Percentiles rank a stretch among this genome's conserved stretches.
Evolutionary conservation across 2,113 vertebrate genomes (phyloP).

Genomic region (Fregata magnificens): DNA sequence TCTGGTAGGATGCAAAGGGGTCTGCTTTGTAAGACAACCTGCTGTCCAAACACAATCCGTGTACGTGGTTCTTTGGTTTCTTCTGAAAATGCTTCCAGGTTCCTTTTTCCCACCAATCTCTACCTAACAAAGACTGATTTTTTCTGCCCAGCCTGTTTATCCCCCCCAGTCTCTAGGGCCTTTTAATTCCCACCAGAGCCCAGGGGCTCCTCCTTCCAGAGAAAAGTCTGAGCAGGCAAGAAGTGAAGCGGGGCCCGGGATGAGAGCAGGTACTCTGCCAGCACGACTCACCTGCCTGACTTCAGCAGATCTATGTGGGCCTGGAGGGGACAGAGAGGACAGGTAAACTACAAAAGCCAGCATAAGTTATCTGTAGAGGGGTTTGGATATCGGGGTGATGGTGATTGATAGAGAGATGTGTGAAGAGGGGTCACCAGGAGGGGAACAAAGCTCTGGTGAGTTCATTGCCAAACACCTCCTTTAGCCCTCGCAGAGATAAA

Average conservation of each 20-base stretch:
- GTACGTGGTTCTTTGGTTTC: not conserved
- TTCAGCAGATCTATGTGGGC: not conserved
- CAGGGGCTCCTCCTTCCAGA: not conserved
- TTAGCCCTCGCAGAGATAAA: not conserved
- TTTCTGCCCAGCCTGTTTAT: not conserved
- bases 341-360: not conserved
- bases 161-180: not conserved
- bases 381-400: not conserved
- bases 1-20: not conserved
- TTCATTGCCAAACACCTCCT: not conserved
- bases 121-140: not conserved
- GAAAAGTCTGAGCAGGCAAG: not conserved
- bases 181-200: not conserved
- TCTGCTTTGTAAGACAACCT: not conserved
- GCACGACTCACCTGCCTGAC: not conserved
- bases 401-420: not conserved
- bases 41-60: rapidly evolving
- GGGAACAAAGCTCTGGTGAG: not conserved
- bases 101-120: not conserved
- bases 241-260: not conserved
- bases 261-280: not conserved
- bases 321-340: not conserved
- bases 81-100: not conserved
- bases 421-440: not conserved
- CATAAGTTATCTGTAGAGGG: not conserved